Base-by-base conservation (phyloP, 2,888 invertebrate species). In the Meloe dianella region DNA sequence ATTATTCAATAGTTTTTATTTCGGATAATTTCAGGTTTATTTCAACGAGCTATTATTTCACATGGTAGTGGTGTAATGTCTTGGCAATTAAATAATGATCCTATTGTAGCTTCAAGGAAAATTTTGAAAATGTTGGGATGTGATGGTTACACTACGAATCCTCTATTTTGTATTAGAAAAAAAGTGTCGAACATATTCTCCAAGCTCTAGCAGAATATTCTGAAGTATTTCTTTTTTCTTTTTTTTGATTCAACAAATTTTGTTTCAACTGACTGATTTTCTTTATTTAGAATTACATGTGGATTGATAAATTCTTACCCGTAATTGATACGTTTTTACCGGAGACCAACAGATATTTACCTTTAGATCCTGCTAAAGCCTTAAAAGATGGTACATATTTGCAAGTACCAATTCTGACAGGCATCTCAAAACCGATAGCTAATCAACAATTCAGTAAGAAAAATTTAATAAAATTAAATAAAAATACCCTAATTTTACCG, bases 41-140 rank as follows among this genome's bases (percentile, higher is more conserved):
- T 92, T 79, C 88, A 89, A 74, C 86, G 89, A 78, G 88, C 88
- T 12, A 87, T 92, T 67, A 81, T 92, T 24, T 92, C 92, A 89
- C 92, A 92, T 56, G 86, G 87, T 3, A 85, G 85, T 61, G 82
- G 83, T 8, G 74, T 84, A 32, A 83, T 86, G 0, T 84, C 86
- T 2, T 86, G 86, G 85, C 80, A 83, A 64, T 62, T 75, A 67
- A 56, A 78, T n/a, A 78, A 77, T 56, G 82, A 85, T 73, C 81
- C 85, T 12, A 85, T 85, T 71, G 79, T 80, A 59, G 80, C 87
- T 59, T 89, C 89, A 7, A 85, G 85, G 60, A 86, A 87, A 73
- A 81, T 91, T 64, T 87, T 90, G 17, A 84, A 85, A 63, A 80
- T 84, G 67, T 78, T 89, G 51, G 87, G 87, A 17, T 90, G 90